A percentile compares a stretch with the other conserved stretches of the same genome.
Conservation (phyloP, 2,113 vertebrate genomes). For the Pygoscelis adeliae region DNA sequence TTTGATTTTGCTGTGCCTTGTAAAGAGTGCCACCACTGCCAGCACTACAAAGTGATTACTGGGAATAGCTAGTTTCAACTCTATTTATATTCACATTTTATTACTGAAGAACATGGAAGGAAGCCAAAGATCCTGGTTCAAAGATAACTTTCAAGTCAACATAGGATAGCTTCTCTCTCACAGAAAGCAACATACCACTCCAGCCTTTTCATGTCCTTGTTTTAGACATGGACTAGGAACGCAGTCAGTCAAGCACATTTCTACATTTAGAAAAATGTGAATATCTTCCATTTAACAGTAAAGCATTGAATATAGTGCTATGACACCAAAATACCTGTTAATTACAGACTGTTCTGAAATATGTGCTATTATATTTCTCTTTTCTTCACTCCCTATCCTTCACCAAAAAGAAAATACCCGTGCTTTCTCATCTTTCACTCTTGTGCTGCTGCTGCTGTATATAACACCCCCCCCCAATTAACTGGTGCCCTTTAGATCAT, state of each 20-base stretch:
- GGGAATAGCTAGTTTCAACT: constrained; percentile 30
- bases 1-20: not conserved
- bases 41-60: not conserved
- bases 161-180: constrained; percentile 16
- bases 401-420: constrained; percentile 40
- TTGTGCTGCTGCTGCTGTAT: not conserved
- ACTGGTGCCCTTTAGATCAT: not conserved
- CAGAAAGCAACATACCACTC: constrained; percentile 50
- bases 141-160: constrained; percentile 59
- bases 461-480: not conserved
- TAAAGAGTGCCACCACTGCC: not conserved
- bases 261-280: constrained; percentile 62
- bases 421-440: constrained; percentile 57
- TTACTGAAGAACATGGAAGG: constrained; percentile 61
- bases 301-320: constrained; percentile 41
- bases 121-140: constrained; percentile 47
- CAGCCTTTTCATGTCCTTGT: constrained; percentile 49
- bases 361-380: constrained; percentile 43
- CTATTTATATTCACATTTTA: constrained; percentile 64
- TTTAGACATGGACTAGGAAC: constrained; percentile 30
- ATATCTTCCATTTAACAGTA: constrained; percentile 55
- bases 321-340: constrained; percentile 61
- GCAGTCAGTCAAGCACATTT: constrained; percentile 17
- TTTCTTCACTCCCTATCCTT: constrained; percentile 44
- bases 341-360: constrained; percentile 64